Evolutionary conservation across 2,113 vertebrate species (phyloP), one percentile per base, ranked within the genome.

Genomic region (Pluvianellus socialis): DNA sequence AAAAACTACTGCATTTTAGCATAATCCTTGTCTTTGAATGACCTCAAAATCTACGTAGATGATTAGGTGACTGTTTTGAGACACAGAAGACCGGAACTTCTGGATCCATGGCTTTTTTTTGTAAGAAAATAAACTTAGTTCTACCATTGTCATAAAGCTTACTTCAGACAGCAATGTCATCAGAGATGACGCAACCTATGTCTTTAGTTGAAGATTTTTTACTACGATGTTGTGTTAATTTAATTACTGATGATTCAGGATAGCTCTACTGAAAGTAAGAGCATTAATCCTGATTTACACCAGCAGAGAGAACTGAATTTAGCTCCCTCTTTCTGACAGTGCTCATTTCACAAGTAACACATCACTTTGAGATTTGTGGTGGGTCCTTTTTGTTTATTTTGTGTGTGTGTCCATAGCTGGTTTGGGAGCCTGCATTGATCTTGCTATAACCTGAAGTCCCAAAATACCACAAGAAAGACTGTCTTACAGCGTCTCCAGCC

Each of bases 391-490:
- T 90, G 33, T 76, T 88, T 90, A 32, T 90, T 91, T 72, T 93
- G 6, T 86, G 22, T 91, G 70, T 73, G 62, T 76, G 67, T 67
- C 63, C 63, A 26, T 94, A 77, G 88, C 63, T 92, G 62, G 42
- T 94, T 55, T 70, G 52, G 38, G 50, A 95, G 50, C 12, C 63
- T 83, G 67, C 3, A 8, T 61, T 90, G 94, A 90, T 80, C 79
- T 90, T 75, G 12, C 52, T 88, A 55, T 73, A 71, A 82, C 82
- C 79, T 82, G 19, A 91, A 88, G 38, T 93, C 53, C 40, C 74
- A 59, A 95, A 97, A 96, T 80, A 90, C 92, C 85, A 90, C 94
- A 93, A 96, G 35, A 90, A 96, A 93, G 55, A n/a, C 13, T 53
- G 42, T 76, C 14, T 90, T 75, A 70, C 24, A 73, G 20, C 28